Conservation (phyloP, 2,888 invertebrate genomes). For the Tigriopus californicus region DNA sequence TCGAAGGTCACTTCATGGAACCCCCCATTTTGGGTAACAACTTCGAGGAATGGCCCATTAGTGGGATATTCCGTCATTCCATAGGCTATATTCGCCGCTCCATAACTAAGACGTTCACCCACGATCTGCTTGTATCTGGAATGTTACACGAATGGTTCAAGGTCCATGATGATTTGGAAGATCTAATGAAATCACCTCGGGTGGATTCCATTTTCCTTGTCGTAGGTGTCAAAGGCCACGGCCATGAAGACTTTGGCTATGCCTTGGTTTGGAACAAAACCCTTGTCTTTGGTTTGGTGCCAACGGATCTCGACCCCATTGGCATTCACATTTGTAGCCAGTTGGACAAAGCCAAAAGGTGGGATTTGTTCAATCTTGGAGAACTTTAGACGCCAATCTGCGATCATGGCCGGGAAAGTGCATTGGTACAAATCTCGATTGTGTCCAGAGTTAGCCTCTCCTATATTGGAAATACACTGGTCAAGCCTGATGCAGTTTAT, state of each 20-base stretch:
- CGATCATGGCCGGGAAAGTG: slow-evolving; percentile 9
- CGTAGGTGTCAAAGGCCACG: no score
- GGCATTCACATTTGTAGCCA: not conserved
- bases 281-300: slow-evolving; percentile 2
- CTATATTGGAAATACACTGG: no score
- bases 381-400: not conserved
- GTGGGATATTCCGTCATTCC: not conserved
- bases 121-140: no score
- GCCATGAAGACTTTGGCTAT: no score
- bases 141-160: no score
- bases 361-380: not conserved
- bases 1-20: no score
- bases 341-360: slow-evolving; percentile 11
- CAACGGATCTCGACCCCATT: slow-evolving; percentile 3
- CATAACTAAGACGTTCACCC: no score
- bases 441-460: not conserved
- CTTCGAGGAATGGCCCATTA: not conserved
- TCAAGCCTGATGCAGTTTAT: no score
- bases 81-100: no score
- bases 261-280: not conserved
- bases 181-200: no score
- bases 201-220: no score
- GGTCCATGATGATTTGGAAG: no score
- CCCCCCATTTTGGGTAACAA: not conserved
- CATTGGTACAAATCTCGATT: slow-evolving; percentile 7